Percentiles rank a stretch among this genome's conserved stretches.
Evolutionary conservation across 2,888 invertebrate species (phyloP).

Genomic region (Ellobium chinense): DNA sequence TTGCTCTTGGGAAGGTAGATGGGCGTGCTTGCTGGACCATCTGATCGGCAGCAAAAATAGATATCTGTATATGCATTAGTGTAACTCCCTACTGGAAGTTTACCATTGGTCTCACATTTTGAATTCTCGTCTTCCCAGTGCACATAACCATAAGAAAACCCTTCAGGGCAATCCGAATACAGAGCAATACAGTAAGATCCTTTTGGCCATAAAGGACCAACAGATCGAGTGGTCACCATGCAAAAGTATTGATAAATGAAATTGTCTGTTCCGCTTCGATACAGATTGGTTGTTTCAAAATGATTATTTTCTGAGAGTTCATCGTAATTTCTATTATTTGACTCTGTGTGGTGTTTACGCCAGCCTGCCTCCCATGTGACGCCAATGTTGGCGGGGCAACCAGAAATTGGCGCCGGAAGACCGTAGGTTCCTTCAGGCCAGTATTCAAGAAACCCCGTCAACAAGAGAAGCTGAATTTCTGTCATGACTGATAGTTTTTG

Average conservation of each 20-base stretch:
- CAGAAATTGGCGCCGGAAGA: neutral
- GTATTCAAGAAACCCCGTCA: neutral
- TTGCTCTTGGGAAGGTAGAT: conserved; percentile 7
- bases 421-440: conserved; percentile 36
- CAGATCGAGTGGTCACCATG: neutral
- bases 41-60: conserved; percentile 26
- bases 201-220: conserved; percentile 1
- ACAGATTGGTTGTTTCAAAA: neutral
- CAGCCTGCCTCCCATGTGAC: neutral
- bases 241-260: conserved; percentile 30
- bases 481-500: neutral
- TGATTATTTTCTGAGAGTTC: neutral
- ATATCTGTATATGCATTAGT: neutral
- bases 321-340: conserved; percentile 22
- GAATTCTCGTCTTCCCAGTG: conserved; percentile 10
- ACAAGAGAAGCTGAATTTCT: neutral
- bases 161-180: neutral
- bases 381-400: conserved; percentile 20
- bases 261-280: neutral
- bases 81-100: neutral
- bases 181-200: conserved; percentile 32
- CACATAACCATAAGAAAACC: conserved; percentile 23
- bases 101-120: neutral
- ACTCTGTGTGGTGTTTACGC: conserved; percentile 26
- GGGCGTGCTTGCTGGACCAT: neutral